Evolutionary conservation across 1,140 invertebrate species (phyloP), one percentile per base, ranked within the genome.

Genomic region (Eulimnadia texana): DNA sequence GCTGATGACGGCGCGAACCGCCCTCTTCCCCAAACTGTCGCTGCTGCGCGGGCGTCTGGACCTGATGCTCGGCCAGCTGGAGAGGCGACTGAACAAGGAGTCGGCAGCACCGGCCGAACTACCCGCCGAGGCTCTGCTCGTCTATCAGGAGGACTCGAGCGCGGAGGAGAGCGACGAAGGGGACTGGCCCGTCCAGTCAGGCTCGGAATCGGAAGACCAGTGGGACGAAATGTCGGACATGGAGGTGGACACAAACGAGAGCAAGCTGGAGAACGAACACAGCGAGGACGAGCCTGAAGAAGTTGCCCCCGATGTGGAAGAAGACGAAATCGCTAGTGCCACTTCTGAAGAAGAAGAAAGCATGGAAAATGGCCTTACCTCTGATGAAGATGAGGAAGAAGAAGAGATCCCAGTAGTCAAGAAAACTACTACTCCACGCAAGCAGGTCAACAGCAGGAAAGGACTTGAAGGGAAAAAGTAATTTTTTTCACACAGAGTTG

Each of bases 21-120:
- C 67, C 6, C 70, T 80, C 22, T 68, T 82, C 23, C 70, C 76
- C 3, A 77, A 79, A 58, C 66, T 82, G 56, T 76, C 72, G 11
- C 76, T 74, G 68, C 71, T 83, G 52, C 72, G 71, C 64, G 82
- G 81, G 11, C 75, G 80, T 47, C 71, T 83, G 25, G 77, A 79
- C 28, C 61, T 68, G 3, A 67, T 68, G 29, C 65, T 67, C 53
- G 67, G 66, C 9, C 58, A 68, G 47, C 63, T 68, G 19, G 63
- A 67, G 22, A 62, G 65, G 13, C 64, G 65, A 58, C 60, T 66
- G 49, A 64, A 63, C 24, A 66, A 64, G 50, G 23, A 53, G 24
- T 23, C 16, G 16, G 23, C 50, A 3, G 33, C 55, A 13, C 29
- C 51, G 20, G 29, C 61, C 3, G 66, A 68, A 27, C 29, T 61